A percentile compares a stretch with the other conserved stretches of the same genome.
These are phyloP conservation scores for Drosophila monieri DNA, from an alignment of 2,888 invertebrate species.

Conservation along the genomic window DNA sequence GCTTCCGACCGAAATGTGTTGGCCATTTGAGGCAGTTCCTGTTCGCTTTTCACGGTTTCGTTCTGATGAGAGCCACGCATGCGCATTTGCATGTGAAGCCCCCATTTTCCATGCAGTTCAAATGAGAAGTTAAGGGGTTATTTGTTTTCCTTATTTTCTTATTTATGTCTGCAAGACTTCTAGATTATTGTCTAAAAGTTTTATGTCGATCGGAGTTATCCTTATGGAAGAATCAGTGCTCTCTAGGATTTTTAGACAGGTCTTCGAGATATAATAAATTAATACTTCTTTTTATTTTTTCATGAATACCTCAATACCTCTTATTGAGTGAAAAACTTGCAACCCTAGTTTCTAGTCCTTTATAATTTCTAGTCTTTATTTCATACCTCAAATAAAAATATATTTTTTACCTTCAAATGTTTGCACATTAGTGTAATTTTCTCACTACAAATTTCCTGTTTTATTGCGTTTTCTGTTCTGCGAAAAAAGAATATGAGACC, in stretches of 20 bases:
- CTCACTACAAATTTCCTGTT: neutral
- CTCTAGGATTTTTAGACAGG: too few species aligned
- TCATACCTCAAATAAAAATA: neutral
- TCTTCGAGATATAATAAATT: too few species aligned
- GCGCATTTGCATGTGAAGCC: slow-evolving; percentile 64
- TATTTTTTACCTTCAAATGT: neutral
- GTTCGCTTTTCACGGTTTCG: slow-evolving; percentile 17
- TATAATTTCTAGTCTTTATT: too few species aligned
- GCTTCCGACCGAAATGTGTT: slow-evolving; percentile 1
- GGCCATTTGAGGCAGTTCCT: slow-evolving; percentile 20
- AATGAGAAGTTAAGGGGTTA: neutral
- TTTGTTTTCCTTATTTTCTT: too few species aligned
- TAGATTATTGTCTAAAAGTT: too few species aligned
- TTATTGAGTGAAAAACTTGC: too few species aligned
- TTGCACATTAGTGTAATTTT: neutral
- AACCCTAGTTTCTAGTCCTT: too few species aligned
- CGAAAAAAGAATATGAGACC: neutral
- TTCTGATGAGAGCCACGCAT: slow-evolving; percentile 50
- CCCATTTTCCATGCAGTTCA: slow-evolving; percentile 41
- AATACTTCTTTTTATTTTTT: too few species aligned
- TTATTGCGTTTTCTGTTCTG: neutral
- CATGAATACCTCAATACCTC: too few species aligned
- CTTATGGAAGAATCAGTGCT: too few species aligned
- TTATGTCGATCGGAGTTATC: too few species aligned
- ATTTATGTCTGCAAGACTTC: too few species aligned